Evolutionary conservation across 2,888 invertebrate species (phyloP), one percentile per base, ranked within the genome.

Genomic region (Seira musarum): DNA sequence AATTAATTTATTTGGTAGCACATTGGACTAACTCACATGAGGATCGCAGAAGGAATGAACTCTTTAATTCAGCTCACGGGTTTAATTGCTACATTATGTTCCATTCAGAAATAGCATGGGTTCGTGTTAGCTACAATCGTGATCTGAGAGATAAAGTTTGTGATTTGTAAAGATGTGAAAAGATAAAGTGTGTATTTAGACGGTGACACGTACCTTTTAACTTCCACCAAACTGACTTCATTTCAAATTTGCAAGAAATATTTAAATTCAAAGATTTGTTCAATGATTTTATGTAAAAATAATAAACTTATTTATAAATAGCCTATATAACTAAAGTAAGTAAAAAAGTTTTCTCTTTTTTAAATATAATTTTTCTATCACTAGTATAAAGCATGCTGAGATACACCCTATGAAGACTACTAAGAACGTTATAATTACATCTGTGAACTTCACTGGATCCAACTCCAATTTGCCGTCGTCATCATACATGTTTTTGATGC

Each of bases 51-150:
- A 89, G 99, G 99, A 22, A 91, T 96, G 15, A 92, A 92, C 85
- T 94, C 96, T 5, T 91, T 97, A 85, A 90, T 99, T 85, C 99
- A 99, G 90, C 92, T 99, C 90, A 94, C 97, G 2, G 96, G 95
- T 57, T 91, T 99, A 83, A 90, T 98, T 82, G 95, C 96, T 1
- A 92, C 94, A 85, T 90, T 97, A 81, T 98, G 98, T 89, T 64
- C 80, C 17, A 24, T 82, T 15, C 66, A 64, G 24, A 78, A 71
- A 66, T 73, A 63, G 8, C 30, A 8, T n/a, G n/a, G n/a, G n/a
- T n/a, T n/a, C n/a, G n/a, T n/a, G n/a, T n/a, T n/a, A n/a, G n/a
- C n/a, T n/a, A n/a, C n/a, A n/a, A n/a, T n/a, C n/a, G n/a, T n/a
- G n/a, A n/a, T n/a, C n/a, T n/a, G n/a, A n/a, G n/a, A n/a, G n/a